Conservation (phyloP, 2,797 vertebrate species). For the Ctenopoma kingsleyae region DNA sequence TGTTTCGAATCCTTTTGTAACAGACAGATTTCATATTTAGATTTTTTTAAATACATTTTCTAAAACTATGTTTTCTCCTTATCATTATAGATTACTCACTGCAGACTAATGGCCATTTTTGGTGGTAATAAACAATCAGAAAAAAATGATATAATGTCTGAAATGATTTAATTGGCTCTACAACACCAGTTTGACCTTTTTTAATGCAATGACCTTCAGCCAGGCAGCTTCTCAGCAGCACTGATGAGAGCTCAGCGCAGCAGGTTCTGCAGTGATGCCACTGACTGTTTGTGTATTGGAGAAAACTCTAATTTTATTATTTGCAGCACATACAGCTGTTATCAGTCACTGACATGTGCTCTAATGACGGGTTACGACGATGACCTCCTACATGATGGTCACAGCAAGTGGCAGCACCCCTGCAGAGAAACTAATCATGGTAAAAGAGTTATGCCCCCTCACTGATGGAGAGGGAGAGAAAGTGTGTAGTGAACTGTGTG, state of each 20-base stretch:
- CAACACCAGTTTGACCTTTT: neutral
- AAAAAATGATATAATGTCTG: neutral
- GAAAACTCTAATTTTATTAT: constrained; percentile 22
- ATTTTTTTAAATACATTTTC: too few species aligned
- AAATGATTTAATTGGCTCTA: neutral
- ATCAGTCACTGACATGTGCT: constrained; percentile 21
- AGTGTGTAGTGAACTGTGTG: constrained; percentile 37
- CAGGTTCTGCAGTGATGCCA: neutral
- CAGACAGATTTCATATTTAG: too few species aligned
- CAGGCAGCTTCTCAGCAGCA: neutral
- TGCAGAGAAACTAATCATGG: constrained; percentile 35
- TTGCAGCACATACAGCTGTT: constrained; percentile 36
- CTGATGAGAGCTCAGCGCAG: neutral
- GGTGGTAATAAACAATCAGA: too few species aligned
- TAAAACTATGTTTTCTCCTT: too few species aligned
- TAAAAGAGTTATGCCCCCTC: constrained; percentile 7
- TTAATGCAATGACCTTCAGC: neutral
- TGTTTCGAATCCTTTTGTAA: too few species aligned
- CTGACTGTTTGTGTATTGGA: neutral
- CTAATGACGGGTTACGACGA: constrained; percentile 13
- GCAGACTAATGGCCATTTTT: too few species aligned
- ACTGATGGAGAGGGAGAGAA: constrained; percentile 11
- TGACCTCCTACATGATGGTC: constrained; percentile 25
- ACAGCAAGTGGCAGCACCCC: neutral
- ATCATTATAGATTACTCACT: too few species aligned